These are phyloP conservation scores for Oceanites oceanicus DNA, from an alignment of 2,113 vertebrate species.

Conservation along the genomic window DNA sequence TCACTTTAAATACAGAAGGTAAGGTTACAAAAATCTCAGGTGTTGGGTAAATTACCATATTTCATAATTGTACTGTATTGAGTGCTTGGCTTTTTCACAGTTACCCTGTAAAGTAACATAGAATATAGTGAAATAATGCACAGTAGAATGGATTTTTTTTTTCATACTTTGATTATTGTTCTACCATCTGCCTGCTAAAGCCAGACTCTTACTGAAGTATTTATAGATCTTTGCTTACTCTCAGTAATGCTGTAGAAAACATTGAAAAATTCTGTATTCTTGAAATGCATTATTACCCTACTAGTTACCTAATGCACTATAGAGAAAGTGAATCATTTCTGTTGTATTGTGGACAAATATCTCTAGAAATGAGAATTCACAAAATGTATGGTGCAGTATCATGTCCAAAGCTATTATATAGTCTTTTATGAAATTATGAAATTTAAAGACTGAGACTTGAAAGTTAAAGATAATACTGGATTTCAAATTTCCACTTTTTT, in stretches of 20 bases:
- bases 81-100: not conserved
- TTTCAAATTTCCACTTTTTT: not conserved
- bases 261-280: not conserved
- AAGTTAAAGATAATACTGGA: not conserved
- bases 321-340: not conserved
- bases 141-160: not conserved
- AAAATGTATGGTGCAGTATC: not conserved
- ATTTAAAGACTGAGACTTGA: not conserved
- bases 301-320: not conserved
- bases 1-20: conserved; percentile 52
- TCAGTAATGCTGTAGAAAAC: not conserved
- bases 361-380: not conserved
- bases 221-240: not conserved
- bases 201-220: not conserved
- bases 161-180: not conserved
- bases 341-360: not conserved
- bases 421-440: not conserved
- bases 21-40: not conserved
- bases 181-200: not conserved
- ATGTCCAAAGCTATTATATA: not conserved
- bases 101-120: not conserved
- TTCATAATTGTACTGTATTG: not conserved
- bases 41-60: not conserved
- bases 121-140: not conserved
- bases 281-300: not conserved